A percentile compares a stretch with the other conserved stretches of the same genome.
Conservation (phyloP, 2,113 vertebrate species). For the Myxocyprinus asiaticus region DNA sequence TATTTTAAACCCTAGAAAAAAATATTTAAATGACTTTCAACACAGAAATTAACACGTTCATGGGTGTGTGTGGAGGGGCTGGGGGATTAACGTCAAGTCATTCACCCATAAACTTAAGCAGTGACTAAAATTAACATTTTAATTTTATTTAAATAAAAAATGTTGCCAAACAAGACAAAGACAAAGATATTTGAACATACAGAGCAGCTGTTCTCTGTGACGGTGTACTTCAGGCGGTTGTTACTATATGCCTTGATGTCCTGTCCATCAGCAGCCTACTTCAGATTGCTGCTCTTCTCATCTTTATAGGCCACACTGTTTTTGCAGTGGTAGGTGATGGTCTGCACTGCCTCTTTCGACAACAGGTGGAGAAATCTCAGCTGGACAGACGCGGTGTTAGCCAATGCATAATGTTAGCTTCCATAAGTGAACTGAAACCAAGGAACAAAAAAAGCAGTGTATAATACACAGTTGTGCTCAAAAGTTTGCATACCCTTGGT, state of each 20-base stretch:
- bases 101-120: too few relatives aligned
- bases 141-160: too few relatives aligned
- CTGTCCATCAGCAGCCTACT: constrained; percentile 88
- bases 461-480: too few relatives aligned
- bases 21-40: too few relatives aligned
- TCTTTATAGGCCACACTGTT: constrained; percentile 91
- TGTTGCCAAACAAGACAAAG: background rate
- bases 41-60: too few relatives aligned
- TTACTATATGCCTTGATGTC: constrained; percentile 90
- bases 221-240: constrained; percentile 84
- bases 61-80: too few relatives aligned
- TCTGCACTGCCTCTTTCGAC: constrained; percentile 93
- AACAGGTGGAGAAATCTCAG: constrained; percentile 91
- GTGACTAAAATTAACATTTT: too few relatives aligned
- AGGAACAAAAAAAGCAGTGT: background rate
- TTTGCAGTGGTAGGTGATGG: constrained; percentile 90
- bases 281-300: constrained; percentile 79
- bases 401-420: constrained; percentile 74
- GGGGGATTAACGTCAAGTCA: too few relatives aligned
- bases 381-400: constrained; percentile 86
- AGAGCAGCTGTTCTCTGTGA: constrained; percentile 87
- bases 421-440: constrained; percentile 86
- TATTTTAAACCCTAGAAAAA: too few relatives aligned
- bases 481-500: too few relatives aligned
- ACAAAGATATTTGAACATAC: constrained; percentile 75